Conservation (phyloP, 1,140 invertebrate genomes). For the Drosophila kepulauana region DNA sequence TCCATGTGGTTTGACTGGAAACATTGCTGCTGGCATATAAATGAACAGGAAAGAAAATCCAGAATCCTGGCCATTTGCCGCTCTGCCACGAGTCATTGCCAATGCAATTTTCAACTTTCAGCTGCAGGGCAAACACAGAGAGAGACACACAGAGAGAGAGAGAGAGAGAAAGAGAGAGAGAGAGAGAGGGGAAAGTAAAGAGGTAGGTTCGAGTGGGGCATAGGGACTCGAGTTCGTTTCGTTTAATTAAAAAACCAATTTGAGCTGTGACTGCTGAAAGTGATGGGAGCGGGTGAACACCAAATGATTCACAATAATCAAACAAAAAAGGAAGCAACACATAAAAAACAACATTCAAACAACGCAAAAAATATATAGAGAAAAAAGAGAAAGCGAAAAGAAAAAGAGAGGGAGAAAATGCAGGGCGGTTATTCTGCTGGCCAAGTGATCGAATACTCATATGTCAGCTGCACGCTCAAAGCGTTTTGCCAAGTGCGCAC, state of each 20-base stretch:
- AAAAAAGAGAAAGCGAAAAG: neutral
- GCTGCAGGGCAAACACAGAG: conserved; percentile 18
- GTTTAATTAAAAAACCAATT: conserved; percentile 81
- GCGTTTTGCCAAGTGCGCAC: conserved; percentile 56
- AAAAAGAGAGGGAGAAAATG: conserved; percentile 12
- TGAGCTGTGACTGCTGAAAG: conserved; percentile 51
- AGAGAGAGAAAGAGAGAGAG: neutral
- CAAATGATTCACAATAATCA: conserved; percentile 38
- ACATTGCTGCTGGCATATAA: conserved; percentile 50
- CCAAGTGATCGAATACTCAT: conserved; percentile 35
- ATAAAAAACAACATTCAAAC: conserved; percentile 17
- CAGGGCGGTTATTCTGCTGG: neutral
- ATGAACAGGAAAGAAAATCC: conserved; percentile 41
- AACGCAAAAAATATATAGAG: conserved; percentile 24
- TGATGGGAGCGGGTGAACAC: conserved; percentile 53
- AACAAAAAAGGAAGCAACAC: conserved; percentile 25
- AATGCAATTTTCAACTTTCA: conserved; percentile 45
- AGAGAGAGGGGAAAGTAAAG: neutral
- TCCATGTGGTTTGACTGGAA: conserved; percentile 33
- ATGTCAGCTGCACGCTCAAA: conserved; percentile 36
- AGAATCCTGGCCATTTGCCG: conserved; percentile 32
- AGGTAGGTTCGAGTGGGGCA: conserved; percentile 14
- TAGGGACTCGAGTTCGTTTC: conserved; percentile 42
- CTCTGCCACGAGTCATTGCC: conserved; percentile 36
- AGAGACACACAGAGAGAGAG: neutral